Conservation (phyloP, 1,140 invertebrate genomes). For the Drosophila teissieri region DNA sequence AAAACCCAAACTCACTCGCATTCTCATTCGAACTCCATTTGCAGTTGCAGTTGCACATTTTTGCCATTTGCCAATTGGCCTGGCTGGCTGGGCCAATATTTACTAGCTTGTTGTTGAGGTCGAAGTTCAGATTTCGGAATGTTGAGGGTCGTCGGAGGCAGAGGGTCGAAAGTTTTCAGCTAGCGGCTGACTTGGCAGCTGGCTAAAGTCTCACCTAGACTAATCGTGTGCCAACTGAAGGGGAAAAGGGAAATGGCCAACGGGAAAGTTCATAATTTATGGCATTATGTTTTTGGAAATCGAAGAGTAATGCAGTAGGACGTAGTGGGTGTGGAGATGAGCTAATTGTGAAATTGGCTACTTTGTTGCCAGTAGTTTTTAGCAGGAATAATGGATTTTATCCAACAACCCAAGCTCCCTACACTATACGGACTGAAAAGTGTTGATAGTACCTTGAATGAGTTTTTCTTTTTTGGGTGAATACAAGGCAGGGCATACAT, state of each 20-base stretch:
- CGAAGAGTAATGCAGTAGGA: constrained; percentile 31
- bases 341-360: constrained; percentile 32
- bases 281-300: constrained; percentile 51
- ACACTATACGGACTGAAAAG: constrained; percentile 7
- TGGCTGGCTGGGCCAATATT: constrained; percentile 38
- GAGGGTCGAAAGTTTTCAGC: constrained; percentile 31
- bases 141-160: neutral
- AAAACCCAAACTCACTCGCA: neutral
- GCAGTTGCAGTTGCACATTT: constrained; percentile 57
- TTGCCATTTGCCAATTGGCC: constrained; percentile 49
- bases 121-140: constrained; percentile 17
- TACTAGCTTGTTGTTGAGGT: constrained; percentile 62
- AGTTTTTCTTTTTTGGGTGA: neutral
- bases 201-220: constrained; percentile 52
- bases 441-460: constrained; percentile 12
- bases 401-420: constrained; percentile 1
- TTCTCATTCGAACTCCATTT: constrained; percentile 12
- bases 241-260: constrained; percentile 45
- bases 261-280: constrained; percentile 52
- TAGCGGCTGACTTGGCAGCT: constrained; percentile 51
- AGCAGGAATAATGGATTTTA: neutral
- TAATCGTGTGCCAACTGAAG: constrained; percentile 50
- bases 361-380: constrained; percentile 14
- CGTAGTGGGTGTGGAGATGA: neutral
- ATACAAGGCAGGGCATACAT: neutral